Conservation (phyloP, 2,888 invertebrate species). For the Drosophila niveifrons region DNA sequence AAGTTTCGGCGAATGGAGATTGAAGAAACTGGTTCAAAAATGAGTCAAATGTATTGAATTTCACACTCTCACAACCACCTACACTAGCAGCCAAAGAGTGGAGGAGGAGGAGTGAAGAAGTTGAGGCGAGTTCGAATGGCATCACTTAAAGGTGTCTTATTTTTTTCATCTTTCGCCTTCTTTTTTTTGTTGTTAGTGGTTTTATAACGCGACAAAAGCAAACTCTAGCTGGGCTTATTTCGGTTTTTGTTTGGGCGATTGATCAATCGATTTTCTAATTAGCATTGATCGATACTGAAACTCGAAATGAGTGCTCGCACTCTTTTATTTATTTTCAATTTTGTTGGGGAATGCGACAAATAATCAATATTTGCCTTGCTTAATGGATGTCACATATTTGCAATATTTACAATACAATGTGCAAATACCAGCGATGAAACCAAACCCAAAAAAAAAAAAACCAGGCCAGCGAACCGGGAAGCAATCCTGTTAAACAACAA, state of each 20-base stretch:
- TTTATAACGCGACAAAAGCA: slow-evolving; percentile 14
- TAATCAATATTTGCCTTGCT: slow-evolving; percentile 15
- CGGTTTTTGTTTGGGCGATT: slow-evolving; percentile 36
- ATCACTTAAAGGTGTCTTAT: slow-evolving; percentile 10
- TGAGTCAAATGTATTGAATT: slow-evolving; percentile 30
- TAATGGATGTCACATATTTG: slow-evolving; percentile 9
- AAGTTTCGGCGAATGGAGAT: neutral
- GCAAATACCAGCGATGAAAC: no score
- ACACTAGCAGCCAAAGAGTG: slow-evolving; percentile 1
- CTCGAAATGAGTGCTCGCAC: slow-evolving; percentile 1
- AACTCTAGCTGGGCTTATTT: slow-evolving; percentile 5
- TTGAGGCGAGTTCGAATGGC: slow-evolving; percentile 12
- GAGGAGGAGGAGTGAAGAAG: neutral
- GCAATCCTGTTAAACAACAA: slow-evolving; percentile 5
- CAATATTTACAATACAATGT: neutral
- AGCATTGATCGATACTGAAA: slow-evolving; percentile 63
- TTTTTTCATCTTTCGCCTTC: no score
- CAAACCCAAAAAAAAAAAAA: neutral
- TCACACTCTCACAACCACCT: slow-evolving; percentile 31
- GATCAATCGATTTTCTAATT: slow-evolving; percentile 73
- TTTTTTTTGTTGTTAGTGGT: slow-evolving; percentile 7
- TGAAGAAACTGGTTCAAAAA: slow-evolving; percentile 31
- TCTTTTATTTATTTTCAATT: slow-evolving; percentile 19
- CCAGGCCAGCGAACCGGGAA: slow-evolving; percentile 33
- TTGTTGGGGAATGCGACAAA: no score